A percentile compares a stretch with the other conserved stretches of the same genome.
Conservation (phyloP, 2,797 vertebrate genomes). For the Squalus acanthias region DNA sequence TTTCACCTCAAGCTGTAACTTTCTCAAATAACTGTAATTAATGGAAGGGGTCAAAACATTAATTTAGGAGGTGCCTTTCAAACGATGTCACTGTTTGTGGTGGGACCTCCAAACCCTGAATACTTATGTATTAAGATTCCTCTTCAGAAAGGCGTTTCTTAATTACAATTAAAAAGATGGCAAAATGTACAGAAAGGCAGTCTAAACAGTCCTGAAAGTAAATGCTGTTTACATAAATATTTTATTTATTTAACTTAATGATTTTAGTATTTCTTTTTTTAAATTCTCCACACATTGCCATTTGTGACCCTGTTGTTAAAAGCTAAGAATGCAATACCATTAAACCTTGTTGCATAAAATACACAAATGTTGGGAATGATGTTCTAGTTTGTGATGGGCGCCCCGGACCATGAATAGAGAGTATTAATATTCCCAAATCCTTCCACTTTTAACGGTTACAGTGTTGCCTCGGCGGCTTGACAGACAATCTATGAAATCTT, state of each 20-base stretch:
- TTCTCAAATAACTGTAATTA: neutral
- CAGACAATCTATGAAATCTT: too few species aligned
- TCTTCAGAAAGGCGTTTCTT: neutral
- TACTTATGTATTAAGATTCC: neutral
- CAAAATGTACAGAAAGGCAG: neutral
- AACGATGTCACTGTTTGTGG: neutral
- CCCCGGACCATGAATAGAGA: neutral
- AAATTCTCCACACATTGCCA: neutral
- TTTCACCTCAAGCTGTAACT: neutral
- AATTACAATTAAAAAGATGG: neutral
- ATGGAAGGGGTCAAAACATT: neutral
- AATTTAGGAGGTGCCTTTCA: neutral
- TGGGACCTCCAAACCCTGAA: neutral
- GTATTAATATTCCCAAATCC: neutral
- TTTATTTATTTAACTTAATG: neutral
- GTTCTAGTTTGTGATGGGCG: neutral
- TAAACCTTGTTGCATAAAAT: neutral
- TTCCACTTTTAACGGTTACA: neutral
- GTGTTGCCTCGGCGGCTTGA: too few species aligned
- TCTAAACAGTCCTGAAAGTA: neutral
- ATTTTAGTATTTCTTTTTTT: neutral
- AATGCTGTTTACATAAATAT: neutral
- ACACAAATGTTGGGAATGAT: neutral
- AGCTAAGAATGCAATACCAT: neutral
- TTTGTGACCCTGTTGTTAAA: neutral